phyloP scores from a whole-genome alignment of 2,888 invertebrate species.

The Artemia sinica region DNA sequence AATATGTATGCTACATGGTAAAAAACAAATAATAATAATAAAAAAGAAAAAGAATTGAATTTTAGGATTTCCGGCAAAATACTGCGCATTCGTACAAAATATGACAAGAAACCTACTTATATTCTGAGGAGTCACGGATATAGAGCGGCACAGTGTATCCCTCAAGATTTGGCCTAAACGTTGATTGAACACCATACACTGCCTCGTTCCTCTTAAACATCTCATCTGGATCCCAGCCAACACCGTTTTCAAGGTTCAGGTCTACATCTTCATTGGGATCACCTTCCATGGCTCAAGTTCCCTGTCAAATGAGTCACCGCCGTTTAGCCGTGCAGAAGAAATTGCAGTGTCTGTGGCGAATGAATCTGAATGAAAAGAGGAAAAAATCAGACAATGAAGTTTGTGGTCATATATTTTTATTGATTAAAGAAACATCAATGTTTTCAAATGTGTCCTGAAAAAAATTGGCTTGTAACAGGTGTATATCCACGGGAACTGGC shows the following conservation, averaged over 20 bases:
- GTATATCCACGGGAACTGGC: too few relatives aligned
- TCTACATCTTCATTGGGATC: constrained; percentile 42
- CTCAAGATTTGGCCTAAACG: constrained; percentile 74
- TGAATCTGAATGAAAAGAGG: constrained; percentile 33
- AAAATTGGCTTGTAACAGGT: too few relatives aligned
- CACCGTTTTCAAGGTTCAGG: constrained; percentile 46
- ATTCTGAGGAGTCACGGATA: constrained; percentile 69
- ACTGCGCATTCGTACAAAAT: neutral
- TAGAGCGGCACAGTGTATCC: constrained; percentile 79
- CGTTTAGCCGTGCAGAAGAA: constrained; percentile 53
- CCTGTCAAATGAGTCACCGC: constrained; percentile 47
- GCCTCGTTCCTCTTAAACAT: constrained; percentile 90
- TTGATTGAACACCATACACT: constrained; percentile 77
- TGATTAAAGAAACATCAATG: too few relatives aligned
- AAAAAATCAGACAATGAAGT: too few relatives aligned
- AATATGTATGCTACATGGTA: neutral
- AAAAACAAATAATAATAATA: neutral
- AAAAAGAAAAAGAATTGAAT: neutral
- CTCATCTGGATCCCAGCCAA: constrained; percentile 91
- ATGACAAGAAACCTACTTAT: constrained; percentile 36
- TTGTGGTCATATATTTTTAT: too few relatives aligned
- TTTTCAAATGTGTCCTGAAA: too few relatives aligned
- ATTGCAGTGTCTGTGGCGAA: constrained; percentile 80
- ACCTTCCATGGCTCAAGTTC: constrained; percentile 73
- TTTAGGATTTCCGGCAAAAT: constrained; percentile 15